Percentiles rank a stretch among this genome's conserved stretches.
Conservation (phyloP, 2,113 vertebrate species). For the Erpornis zantholeuca region DNA sequence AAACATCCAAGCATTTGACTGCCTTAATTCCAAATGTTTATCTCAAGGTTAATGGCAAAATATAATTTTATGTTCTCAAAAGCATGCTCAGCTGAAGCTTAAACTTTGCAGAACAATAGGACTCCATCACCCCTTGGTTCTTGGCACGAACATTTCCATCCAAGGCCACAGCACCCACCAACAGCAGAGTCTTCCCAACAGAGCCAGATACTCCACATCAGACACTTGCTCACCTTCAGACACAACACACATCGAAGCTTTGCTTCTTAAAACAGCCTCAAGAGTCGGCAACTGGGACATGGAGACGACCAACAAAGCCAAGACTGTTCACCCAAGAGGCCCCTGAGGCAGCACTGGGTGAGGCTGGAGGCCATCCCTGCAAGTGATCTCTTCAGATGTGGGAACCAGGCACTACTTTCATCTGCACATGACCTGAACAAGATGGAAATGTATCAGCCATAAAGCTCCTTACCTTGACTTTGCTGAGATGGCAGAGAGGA, state of each 20-base stretch:
- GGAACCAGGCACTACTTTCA: background rate
- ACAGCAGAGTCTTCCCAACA: background rate
- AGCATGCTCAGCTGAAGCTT: background rate
- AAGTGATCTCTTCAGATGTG: background rate
- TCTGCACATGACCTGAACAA: background rate
- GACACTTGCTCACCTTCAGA: background rate
- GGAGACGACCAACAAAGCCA: background rate
- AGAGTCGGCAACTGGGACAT: accelerated
- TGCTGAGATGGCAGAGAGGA: accelerated
- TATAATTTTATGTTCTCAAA: background rate
- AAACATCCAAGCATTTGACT: background rate
- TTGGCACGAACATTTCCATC: background rate
- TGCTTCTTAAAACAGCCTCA: background rate
- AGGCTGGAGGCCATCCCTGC: background rate
- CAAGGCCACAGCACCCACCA: background rate
- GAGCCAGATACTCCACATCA: background rate
- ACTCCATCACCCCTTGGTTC: accelerated
- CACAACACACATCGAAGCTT: background rate
- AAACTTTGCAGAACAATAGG: background rate
- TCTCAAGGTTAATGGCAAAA: background rate
- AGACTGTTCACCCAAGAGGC: accelerated
- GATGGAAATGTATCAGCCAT: accelerated
- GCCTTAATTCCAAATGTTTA: background rate
- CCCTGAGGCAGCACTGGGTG: accelerated
- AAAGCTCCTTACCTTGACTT: background rate